Conservation (phyloP, 1,140 invertebrate genomes). For the Wiebesia pumilae region DNA sequence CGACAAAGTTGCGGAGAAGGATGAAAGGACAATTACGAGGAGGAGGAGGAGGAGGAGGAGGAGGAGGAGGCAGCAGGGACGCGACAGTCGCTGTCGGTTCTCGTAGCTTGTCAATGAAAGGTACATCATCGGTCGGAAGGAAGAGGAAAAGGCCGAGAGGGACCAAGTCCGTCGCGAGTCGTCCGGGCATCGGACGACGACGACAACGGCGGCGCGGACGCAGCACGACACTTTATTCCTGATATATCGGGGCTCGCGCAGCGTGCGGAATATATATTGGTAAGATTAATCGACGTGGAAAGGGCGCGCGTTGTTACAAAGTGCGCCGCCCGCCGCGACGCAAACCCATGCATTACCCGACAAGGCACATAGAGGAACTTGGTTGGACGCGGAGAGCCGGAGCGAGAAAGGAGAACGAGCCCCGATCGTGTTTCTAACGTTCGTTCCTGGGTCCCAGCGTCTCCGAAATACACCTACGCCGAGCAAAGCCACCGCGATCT, state of each 20-base stretch:
- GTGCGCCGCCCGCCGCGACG: constrained; percentile 75
- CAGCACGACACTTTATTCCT: constrained; percentile 72
- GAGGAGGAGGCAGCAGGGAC: background rate
- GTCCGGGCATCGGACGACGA: no score
- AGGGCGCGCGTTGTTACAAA: constrained; percentile 71
- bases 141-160: background rate
- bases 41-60: no score
- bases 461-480: constrained; percentile 38
- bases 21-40: background rate
- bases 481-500: constrained; percentile 37
- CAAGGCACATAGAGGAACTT: background rate
- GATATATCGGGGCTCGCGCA: constrained; percentile 67
- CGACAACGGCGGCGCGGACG: constrained; percentile 56
- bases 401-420: background rate
- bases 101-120: constrained; percentile 4
- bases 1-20: background rate
- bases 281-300: constrained; percentile 76
- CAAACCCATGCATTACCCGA: constrained; percentile 70
- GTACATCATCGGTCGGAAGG: background rate
- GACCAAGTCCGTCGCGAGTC: background rate
- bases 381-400: background rate
- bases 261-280: constrained; percentile 70
- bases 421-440: constrained; percentile 48
- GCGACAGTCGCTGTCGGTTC: background rate
- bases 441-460: constrained; percentile 9